Base-by-base conservation (phyloP, 2,797 vertebrate genomes). In the Channallabes apus region DNA sequence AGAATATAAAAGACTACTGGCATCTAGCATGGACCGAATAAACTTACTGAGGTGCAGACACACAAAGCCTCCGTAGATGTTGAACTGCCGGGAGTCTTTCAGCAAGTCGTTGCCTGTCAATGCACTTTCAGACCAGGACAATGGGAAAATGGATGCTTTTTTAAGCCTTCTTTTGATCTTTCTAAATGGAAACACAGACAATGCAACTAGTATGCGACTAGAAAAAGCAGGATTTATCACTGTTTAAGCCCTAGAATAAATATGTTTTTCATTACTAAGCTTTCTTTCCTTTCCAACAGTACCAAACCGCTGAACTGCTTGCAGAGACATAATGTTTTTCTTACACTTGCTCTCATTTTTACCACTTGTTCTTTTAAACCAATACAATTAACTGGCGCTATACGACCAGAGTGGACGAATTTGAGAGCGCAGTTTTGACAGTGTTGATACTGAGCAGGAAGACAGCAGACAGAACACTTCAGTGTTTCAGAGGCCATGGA, bases 401-500 rank as follows among this genome's bases (percentile, higher is more conserved):
- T 87, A 90, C 68, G 62, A 38, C 85, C 77, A 46, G 87, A 67
- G 82, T 85, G 62, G 84, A 85, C 84, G 86, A 90, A 85, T 87
- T 85, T 80, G 88, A 88, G 89, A 91, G 87, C 3, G 81, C 76
- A 82, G 90, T 89, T 92, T 91, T 92, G 90, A 91, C 91, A 89
- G 89, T 87, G 83, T 91, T 89, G 89, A 62, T 89, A 90, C 35
- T 38, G 84, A 87, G 84, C 89, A 91, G 92, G 90, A 93, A 92
- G 91, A 89, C 89, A 82, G 87, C 84, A 93, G 92, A 93, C 91
- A 93, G 90, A 91, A 76, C 62, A 58, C 90, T 89, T 86, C 86
- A 90, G 91, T 91, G 91, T 94, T 94, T 93, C 89, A 92, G 91
- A 89, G 78, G 80, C 86, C 78, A 75, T 86, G 93, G 92, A 93